Evolutionary conservation across 2,113 vertebrate species (phyloP).

Genomic region (Pomatorhinus ruficollis): DNA sequence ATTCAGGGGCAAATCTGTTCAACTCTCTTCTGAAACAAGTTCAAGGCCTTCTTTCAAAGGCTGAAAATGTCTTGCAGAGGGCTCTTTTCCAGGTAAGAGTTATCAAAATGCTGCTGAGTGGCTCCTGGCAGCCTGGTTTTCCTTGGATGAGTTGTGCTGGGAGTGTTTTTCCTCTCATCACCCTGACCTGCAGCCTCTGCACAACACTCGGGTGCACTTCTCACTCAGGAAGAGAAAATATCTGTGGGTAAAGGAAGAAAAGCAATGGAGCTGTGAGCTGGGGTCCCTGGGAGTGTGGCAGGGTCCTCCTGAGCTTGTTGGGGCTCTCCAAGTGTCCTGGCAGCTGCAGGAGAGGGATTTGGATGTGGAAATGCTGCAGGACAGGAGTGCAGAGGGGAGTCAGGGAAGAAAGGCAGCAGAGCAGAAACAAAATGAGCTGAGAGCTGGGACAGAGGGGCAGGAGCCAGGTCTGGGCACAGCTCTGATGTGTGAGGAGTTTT

Average conservation of each 20-base stretch:
- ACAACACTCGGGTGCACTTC: not conserved
- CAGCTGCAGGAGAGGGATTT: not conserved
- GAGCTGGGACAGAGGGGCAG: not conserved
- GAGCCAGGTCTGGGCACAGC: not conserved
- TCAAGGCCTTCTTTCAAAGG: not conserved
- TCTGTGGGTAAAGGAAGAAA: not conserved
- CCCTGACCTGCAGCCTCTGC: not conserved
- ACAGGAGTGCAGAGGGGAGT: not conserved
- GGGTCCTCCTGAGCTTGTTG: not conserved
- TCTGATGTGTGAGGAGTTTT: not conserved
- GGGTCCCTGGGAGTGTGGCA: fast-evolving
- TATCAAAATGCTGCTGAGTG: not conserved
- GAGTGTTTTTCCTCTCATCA: not conserved
- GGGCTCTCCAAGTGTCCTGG: not conserved
- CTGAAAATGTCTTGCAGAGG: not conserved
- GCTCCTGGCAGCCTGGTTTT: not conserved
- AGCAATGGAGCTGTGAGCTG: not conserved
- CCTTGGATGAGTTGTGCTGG: not conserved
- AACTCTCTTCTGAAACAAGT: not conserved
- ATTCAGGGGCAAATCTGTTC: not conserved
- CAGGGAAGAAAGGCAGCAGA: not conserved
- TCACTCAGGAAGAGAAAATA: not conserved
- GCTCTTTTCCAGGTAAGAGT: not conserved
- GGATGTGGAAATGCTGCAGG: not conserved
- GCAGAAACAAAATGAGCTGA: not conserved